These are phyloP conservation scores for Reticulitermes speratus DNA, from an alignment of 1,140 invertebrate genomes.

Conservation along the genomic window DNA sequence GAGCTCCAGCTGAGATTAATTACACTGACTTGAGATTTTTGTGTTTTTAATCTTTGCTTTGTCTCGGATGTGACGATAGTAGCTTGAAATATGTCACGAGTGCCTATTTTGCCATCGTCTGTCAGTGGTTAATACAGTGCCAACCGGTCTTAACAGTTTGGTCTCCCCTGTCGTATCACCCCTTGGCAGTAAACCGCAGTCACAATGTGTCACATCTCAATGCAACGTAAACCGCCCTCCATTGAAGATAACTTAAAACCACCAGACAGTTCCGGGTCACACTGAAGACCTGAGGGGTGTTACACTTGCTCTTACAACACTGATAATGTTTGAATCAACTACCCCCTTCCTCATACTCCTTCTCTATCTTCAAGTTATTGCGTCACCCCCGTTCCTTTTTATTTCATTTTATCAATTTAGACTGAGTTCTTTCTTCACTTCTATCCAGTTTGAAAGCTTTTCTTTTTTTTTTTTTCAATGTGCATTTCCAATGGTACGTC, in stretches of 20 bases:
- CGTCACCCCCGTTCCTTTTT: conserved; percentile 24
- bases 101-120: too few species aligned
- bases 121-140: too few species aligned
- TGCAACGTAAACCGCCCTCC: neutral
- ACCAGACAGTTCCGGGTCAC: neutral
- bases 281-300: neutral
- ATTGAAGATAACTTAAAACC: neutral
- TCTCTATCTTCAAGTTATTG: conserved; percentile 21
- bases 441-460: neutral
- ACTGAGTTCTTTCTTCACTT: conserved; percentile 23
- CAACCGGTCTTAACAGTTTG: neutral
- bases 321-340: conserved; percentile 26
- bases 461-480: conserved; percentile 9
- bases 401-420: conserved; percentile 31
- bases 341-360: neutral
- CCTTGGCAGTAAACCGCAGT: neutral
- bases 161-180: neutral
- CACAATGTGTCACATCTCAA: conserved; percentile 6
- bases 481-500: conserved; percentile 27
- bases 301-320: conserved; percentile 22
- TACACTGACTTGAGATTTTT: too few species aligned
- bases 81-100: too few species aligned
- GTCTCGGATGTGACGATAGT: too few species aligned
- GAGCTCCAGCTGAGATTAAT: too few species aligned
- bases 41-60: too few species aligned